Percentiles rank a stretch among this genome's conserved stretches.
phyloP scores from a whole-genome alignment of 1,140 invertebrate genomes.

The Eriocheir sinensis region DNA sequence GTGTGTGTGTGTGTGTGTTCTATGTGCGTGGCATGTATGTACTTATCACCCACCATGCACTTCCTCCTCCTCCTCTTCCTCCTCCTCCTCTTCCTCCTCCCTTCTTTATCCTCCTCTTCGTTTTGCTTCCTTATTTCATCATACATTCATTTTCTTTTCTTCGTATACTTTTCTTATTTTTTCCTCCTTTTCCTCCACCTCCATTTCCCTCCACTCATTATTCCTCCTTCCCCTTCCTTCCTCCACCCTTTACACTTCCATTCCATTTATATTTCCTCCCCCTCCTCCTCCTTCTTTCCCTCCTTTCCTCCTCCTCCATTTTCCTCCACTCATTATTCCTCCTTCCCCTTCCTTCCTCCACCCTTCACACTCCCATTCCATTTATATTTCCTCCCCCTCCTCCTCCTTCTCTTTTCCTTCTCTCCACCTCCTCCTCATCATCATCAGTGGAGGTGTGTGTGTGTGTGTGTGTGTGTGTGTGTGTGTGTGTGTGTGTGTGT shows the following conservation, averaged over 20 bases:
- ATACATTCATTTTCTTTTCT: too few species aligned
- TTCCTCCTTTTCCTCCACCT: too few species aligned
- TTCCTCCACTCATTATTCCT: background rate
- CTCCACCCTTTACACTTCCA: too few species aligned
- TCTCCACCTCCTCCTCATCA: background rate
- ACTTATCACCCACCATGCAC: background rate
- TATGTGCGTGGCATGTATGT: background rate
- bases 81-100: constrained; percentile 20
- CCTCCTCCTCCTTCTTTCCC: too few species aligned
- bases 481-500: background rate
- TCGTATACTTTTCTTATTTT: too few species aligned
- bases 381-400: too few species aligned
- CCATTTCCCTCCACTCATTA: too few species aligned
- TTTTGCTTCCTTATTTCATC: too few species aligned
- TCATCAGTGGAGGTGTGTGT: background rate
- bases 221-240: too few species aligned
- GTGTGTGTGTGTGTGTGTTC: background rate
- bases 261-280: too few species aligned
- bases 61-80: background rate
- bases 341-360: background rate
- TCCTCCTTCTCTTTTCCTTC: background rate
- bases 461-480: too few species aligned
- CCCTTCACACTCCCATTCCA: background rate
- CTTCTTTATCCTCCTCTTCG: background rate
- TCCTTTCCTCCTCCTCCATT: too few species aligned